Percentiles rank a stretch among this genome's conserved stretches.
These are phyloP conservation scores for Scaptomyza caliginosa DNA, from an alignment of 2,888 invertebrate genomes.

Conservation along the genomic window DNA sequence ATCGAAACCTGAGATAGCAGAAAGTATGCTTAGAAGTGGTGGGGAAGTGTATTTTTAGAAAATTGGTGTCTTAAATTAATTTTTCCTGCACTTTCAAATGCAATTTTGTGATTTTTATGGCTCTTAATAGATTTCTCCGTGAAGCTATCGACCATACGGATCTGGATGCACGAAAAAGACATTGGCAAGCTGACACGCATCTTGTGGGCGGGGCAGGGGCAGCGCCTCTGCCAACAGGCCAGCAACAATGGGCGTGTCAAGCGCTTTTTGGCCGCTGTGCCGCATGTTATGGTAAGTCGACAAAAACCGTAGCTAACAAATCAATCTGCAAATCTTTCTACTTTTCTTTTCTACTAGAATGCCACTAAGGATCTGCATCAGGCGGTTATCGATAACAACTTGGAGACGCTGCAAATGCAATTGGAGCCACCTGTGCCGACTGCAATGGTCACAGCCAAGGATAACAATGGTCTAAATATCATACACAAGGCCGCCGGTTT, in stretches of 20 bases:
- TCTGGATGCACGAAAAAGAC: constrained; percentile 98
- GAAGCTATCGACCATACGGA: constrained; percentile 94
- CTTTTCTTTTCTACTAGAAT: constrained; percentile 86
- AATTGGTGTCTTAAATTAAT: constrained; percentile 33
- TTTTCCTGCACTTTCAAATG: constrained; percentile 40
- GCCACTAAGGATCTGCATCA: constrained; percentile 92
- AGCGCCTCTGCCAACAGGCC: constrained; percentile 91
- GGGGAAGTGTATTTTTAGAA: background rate
- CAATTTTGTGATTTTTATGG: constrained; percentile 24
- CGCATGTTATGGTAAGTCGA: constrained; percentile 92
- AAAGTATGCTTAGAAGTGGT: too few species aligned
- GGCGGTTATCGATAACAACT: constrained; percentile 90
- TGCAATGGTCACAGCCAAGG: constrained; percentile 90
- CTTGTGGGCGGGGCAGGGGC: constrained; percentile 95
- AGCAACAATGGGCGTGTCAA: constrained; percentile 93
- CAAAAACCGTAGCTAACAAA: background rate
- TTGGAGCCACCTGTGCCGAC: constrained; percentile 89
- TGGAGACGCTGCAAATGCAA: constrained; percentile 88
- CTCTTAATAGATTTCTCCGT: constrained; percentile 88
- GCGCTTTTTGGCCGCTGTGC: constrained; percentile 95
- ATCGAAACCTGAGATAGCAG: constrained; percentile 9
- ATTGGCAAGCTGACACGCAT: constrained; percentile 93
- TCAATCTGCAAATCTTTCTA: background rate
- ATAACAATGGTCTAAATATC: constrained; percentile 92
- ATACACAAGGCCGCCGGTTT: constrained; percentile 95